Base-by-base conservation (phyloP, 2,113 vertebrate genomes). In the Pteruthius melanotis region DNA sequence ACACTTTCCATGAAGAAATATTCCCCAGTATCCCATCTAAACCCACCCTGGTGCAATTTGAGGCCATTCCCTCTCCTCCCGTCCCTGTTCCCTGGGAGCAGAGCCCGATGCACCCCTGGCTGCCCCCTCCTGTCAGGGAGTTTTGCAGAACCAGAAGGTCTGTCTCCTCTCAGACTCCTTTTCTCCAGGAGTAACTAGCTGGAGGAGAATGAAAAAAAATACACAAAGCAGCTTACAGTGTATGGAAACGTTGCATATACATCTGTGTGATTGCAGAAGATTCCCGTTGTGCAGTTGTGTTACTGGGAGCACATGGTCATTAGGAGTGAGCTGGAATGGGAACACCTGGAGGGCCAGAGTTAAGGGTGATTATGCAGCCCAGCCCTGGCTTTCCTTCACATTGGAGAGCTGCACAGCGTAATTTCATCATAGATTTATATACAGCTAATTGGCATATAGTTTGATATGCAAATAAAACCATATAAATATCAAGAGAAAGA, bases 401-500 rank as follows among this genome's bases (percentile, higher is more conserved):
- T 54, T 52, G 66, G 65, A 90, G 68, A 94, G 63, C 81, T 74
- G 23, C 77, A 13, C 2, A 2, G 57, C 24, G 6, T 89, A 65
- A 87, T 95, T 94, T 82, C 50, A 37, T 83, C 85, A 54, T 4
- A 30, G 70, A 17, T 83, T 79, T 95, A 59, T 95, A 69, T 50
- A 22, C 65, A 81, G 47, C 71, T 95, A 85, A 88, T 93, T 77
- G 87, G 71, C 92, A 74, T 30, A 2, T 69, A 77, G 87, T 94
- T 91, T 92, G 87, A 95, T 89, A 83, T 85, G 92, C 42, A 97
- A 95, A 96, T 96, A 76, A 91, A 87, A 4, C 75, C 45, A 33
- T 80, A 26, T 87, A 71, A 94, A 64, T 87, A 91, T 85, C 75
- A 93, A 90, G 74, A 91, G 87, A 50, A 80, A 37, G 78, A 85